Evolutionary conservation across 2,888 invertebrate species (phyloP).

Genomic region (Papilio gigon): DNA sequence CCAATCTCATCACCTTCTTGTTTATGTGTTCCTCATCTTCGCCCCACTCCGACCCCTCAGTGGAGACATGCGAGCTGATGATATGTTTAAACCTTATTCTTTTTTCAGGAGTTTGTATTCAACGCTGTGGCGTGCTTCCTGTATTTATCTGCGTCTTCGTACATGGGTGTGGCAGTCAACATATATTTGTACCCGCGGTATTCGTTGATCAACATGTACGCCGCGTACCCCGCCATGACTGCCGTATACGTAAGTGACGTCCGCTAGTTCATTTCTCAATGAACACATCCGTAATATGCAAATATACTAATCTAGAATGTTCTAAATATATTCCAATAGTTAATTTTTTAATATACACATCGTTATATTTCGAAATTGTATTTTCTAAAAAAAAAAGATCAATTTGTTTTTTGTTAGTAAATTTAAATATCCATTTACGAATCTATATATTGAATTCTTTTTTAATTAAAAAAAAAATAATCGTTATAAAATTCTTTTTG

Average conservation of each 20-base stretch:
- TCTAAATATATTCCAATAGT: constrained; percentile 1
- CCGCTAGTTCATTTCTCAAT: constrained; percentile 17
- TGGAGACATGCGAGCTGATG: no score
- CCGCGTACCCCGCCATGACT: constrained; percentile 94
- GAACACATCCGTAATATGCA: background rate
- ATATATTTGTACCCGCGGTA: constrained; percentile 90
- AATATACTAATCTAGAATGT: background rate
- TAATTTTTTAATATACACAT: background rate
- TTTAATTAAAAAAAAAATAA: no score
- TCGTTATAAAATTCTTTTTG: no score
- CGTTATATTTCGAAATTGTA: background rate
- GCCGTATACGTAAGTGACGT: constrained; percentile 89
- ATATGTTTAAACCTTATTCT: no score
- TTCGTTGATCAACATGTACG: constrained; percentile 86
- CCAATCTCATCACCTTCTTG: no score
- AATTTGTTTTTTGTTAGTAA: no score
- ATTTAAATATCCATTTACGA: no score
- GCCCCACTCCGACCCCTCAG: no score
- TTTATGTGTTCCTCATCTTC: no score
- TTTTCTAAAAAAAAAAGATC: no score
- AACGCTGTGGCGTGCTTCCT: constrained; percentile 89
- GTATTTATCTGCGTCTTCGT: constrained; percentile 90
- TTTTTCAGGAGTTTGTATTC: constrained; percentile 89
- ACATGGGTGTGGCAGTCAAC: constrained; percentile 90
- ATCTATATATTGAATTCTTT: no score